Conservation (phyloP, 2,113 vertebrate species). For the Bagarius yarrelli region DNA sequence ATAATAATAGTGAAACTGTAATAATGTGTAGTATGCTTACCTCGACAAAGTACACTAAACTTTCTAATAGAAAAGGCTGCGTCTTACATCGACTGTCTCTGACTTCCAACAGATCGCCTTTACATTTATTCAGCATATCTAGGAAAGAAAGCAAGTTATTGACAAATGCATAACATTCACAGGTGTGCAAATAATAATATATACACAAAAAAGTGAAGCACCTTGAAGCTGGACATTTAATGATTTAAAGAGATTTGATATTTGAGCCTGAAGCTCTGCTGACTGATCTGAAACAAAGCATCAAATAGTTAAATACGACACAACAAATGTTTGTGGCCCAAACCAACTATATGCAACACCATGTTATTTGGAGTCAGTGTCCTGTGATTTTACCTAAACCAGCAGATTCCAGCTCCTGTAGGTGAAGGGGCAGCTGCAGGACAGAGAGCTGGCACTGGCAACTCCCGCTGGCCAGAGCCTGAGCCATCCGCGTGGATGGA, state of each 20-base stretch:
- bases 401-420: slow-evolving; percentile 86
- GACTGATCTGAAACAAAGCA: slow-evolving; percentile 81
- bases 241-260: slow-evolving; percentile 87
- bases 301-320: not conserved
- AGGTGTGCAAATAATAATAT: no score
- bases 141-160: slow-evolving; percentile 26
- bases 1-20: not conserved
- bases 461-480: slow-evolving; percentile 84
- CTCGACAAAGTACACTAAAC: slow-evolving; percentile 94
- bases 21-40: slow-evolving; percentile 63
- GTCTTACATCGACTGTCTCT: slow-evolving; percentile 82
- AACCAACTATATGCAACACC: not conserved
- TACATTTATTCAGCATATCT: slow-evolving; percentile 90
- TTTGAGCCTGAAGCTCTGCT: slow-evolving; percentile 84
- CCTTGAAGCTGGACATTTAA: slow-evolving; percentile 89
- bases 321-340: not conserved
- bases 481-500: slow-evolving; percentile 83
- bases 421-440: slow-evolving; percentile 83
- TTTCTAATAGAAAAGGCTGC: slow-evolving; percentile 83
- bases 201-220: slow-evolving; percentile 57
- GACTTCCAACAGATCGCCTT: slow-evolving; percentile 88
- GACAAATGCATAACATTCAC: not conserved
- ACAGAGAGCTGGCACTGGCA: slow-evolving; percentile 88
- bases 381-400: slow-evolving; percentile 81
- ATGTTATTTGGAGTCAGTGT: not conserved